Base-by-base conservation (phyloP, 2,797 vertebrate genomes). In the Hapalemur alaotrensis region DNA sequence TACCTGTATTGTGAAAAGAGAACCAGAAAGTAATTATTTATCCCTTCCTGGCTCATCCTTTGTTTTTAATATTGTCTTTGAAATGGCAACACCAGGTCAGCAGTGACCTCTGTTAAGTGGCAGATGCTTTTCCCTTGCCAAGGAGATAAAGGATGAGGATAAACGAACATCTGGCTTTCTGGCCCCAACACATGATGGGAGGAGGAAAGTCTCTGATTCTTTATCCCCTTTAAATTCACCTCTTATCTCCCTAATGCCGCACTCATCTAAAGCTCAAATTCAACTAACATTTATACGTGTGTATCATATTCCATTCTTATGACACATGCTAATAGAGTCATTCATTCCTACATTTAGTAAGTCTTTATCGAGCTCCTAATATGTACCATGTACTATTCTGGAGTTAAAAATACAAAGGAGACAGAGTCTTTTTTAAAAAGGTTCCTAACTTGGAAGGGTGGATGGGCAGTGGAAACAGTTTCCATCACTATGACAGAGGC, bases 121-220 rank as follows among this genome's bases (percentile, higher is more conserved):
- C 72, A 96, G 70, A 61, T 63, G 83, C 38, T 87, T 73, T 92
- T 46, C 65, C 50, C 25, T 84, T 72, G 61, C 84, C 87, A 84
- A 52, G 92, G 41, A 96, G 92, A 75, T 65, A 81, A 89, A 41
- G 52, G 50, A 23, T 67, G 32, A 85, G n/a, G 25, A 94, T 61
- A 88, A 89, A 75, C 43, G n/a, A 84, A 81, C 70, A 80, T 78
- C 89, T 89, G 87, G 48, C 69, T 80, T 91, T 80, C 89, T 72
- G 80, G n/a, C 48, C 52, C 70, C n/a, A 86, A 32, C 59, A 78
- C 18, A 59, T 72, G 52, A 50, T 14, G 14, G 52, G 73, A 93
- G 52, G 38, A 96, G 61, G 50, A 54, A 92, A 80, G 80, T 35
- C 50, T 75, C 83, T 95, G 72, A 73, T 94, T 93, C 76, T 54